phyloP scores from a whole-genome alignment of 2,113 vertebrate species.

The Paracyprichromis sp. region DNA sequence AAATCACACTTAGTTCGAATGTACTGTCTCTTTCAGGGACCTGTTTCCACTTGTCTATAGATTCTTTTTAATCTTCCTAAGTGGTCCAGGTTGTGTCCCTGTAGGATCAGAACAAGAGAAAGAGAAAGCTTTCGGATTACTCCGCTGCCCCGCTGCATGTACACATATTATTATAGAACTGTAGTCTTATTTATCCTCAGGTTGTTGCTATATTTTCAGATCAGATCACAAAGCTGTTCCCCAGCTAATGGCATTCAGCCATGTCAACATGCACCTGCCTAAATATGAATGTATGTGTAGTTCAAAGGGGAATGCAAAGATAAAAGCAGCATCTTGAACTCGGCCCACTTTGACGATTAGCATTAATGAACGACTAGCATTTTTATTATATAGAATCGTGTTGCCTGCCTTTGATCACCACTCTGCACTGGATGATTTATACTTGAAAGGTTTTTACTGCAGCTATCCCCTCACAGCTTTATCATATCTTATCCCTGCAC shows the following conservation, averaged over 20 bases:
- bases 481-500: neutral
- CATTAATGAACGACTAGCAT: neutral
- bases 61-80: slow-evolving; percentile 28
- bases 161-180: neutral
- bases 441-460: neutral
- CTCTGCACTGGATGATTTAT: neutral
- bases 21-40: neutral
- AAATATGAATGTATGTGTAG: neutral
- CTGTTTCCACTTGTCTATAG: neutral
- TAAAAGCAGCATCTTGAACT: neutral
- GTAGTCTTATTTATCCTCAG: neutral
- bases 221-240: neutral
- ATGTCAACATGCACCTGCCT: neutral
- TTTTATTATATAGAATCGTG: neutral
- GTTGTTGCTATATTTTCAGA: neutral
- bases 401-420: neutral
- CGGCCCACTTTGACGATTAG: neutral
- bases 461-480: neutral
- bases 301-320: neutral
- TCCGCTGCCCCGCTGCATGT: neutral
- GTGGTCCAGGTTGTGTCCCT: neutral
- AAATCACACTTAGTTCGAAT: neutral
- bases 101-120: neutral
- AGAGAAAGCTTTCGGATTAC: neutral
- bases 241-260: neutral